Evolutionary conservation across 2,888 invertebrate genomes (phyloP).

Genomic region (Xanthorhoe spadicearia): DNA sequence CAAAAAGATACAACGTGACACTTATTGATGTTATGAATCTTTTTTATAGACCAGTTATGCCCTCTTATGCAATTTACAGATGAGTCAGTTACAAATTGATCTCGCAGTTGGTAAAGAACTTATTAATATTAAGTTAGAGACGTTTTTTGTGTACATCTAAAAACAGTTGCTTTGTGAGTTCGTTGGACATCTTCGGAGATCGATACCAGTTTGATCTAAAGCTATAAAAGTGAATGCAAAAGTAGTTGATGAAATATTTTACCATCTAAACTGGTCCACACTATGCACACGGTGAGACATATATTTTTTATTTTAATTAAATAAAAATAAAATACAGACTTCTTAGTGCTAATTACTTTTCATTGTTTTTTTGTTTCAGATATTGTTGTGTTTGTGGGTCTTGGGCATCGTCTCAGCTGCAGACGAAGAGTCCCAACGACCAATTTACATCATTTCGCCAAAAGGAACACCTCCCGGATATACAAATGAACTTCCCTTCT

Average conservation of each 20-base stretch:
- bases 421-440: conserved; percentile 27
- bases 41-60: conserved; percentile 29
- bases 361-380: conserved; percentile 50
- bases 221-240: conserved; percentile 74
- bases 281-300: conserved; percentile 66
- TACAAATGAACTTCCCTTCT: conserved; percentile 11
- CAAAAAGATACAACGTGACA: conserved; percentile 7
- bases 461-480: conserved; percentile 17
- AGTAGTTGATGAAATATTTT: conserved; percentile 63
- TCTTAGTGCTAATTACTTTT: not conserved
- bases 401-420: conserved; percentile 36
- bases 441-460: conserved; percentile 12
- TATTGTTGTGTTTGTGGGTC: conserved; percentile 73
- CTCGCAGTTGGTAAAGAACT: conserved; percentile 39
- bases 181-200: conserved; percentile 60
- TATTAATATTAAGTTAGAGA: conserved; percentile 48
- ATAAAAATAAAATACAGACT: not conserved
- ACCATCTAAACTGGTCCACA: conserved; percentile 62
- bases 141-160: conserved; percentile 49
- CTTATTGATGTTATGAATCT: conserved; percentile 20
- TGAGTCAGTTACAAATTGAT: conserved; percentile 32
- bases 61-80: conserved; percentile 32
- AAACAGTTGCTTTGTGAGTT: conserved; percentile 48
- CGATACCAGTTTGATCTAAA: conserved; percentile 68
- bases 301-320: conserved; percentile 10